A percentile compares a stretch with the other conserved stretches of the same genome.
These are phyloP conservation scores for Rhagoletis pomonella DNA, from an alignment of 1,140 invertebrate species.

Conservation along the genomic window DNA sequence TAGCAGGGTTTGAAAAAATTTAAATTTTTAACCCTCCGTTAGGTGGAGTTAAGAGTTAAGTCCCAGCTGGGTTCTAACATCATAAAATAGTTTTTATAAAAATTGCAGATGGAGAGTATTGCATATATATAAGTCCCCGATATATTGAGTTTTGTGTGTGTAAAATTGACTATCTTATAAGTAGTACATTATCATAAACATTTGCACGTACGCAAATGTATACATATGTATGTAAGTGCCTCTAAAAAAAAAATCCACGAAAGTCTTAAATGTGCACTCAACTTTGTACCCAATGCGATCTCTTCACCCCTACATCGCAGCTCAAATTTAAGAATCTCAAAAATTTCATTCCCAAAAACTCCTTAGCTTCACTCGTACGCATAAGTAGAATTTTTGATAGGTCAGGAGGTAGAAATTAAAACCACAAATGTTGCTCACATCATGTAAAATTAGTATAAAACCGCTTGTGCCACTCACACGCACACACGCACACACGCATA, in stretches of 20 bases:
- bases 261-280: neutral
- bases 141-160: too few species aligned
- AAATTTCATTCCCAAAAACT: neutral
- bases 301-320: neutral
- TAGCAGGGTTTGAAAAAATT: too few species aligned
- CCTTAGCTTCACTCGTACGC: neutral
- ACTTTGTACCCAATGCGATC: neutral
- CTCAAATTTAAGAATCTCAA: slow-evolving; percentile 28
- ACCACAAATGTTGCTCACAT: slow-evolving; percentile 44
- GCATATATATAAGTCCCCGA: too few species aligned
- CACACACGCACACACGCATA: neutral
- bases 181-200: too few species aligned
- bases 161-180: too few species aligned
- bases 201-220: neutral
- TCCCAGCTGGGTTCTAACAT: too few species aligned
- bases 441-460: slow-evolving; percentile 53
- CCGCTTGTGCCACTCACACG: neutral
- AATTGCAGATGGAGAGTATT: too few species aligned
- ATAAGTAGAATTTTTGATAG: neutral
- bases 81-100: too few species aligned
- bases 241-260: neutral
- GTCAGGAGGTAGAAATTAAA: slow-evolving; percentile 50
- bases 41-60: too few species aligned
- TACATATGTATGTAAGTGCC: neutral
- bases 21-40: too few species aligned